Evolutionary conservation across 2,888 invertebrate species (phyloP).

Genomic region (Ophion ellenae): DNA sequence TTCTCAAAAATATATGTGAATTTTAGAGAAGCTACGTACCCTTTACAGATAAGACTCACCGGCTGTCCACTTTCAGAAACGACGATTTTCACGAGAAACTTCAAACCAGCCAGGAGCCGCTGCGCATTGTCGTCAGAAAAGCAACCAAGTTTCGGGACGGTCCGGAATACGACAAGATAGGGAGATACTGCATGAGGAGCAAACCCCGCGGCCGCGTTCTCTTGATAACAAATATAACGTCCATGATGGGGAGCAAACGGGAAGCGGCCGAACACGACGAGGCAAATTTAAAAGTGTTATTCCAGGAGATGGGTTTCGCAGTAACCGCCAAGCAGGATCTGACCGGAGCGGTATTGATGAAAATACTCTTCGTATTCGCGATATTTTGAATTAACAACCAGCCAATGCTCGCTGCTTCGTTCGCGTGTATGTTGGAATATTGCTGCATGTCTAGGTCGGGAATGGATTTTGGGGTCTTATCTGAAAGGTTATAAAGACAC

Average conservation of each 20-base stretch:
- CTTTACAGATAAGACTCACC: neutral
- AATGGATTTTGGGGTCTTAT: no score
- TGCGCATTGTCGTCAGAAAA: constrained; percentile 76
- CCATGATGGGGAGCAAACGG: constrained; percentile 57
- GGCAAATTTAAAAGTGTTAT: constrained; percentile 75
- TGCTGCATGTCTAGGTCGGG: no score
- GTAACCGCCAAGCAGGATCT: constrained; percentile 72
- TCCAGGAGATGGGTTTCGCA: constrained; percentile 79
- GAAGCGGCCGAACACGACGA: constrained; percentile 75
- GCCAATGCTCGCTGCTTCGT: no score
- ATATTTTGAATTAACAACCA: no score
- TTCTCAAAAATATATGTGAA: no score
- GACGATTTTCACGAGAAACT: constrained; percentile 71
- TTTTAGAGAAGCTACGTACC: no score
- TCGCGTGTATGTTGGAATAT: no score
- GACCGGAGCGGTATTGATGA: constrained; percentile 74
- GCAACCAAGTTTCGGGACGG: constrained; percentile 75
- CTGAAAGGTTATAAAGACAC: no score
- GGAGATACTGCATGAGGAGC: constrained; percentile 79
- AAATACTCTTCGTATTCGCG: neutral
- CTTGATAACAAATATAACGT: constrained; percentile 77
- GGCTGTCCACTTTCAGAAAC: constrained; percentile 50
- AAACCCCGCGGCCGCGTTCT: constrained; percentile 80
- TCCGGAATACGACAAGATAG: constrained; percentile 63
- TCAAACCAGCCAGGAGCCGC: constrained; percentile 65